Percentiles rank a stretch among this genome's conserved stretches.
Conservation (phyloP, 2,113 vertebrate genomes). For the Antigone vipio region DNA sequence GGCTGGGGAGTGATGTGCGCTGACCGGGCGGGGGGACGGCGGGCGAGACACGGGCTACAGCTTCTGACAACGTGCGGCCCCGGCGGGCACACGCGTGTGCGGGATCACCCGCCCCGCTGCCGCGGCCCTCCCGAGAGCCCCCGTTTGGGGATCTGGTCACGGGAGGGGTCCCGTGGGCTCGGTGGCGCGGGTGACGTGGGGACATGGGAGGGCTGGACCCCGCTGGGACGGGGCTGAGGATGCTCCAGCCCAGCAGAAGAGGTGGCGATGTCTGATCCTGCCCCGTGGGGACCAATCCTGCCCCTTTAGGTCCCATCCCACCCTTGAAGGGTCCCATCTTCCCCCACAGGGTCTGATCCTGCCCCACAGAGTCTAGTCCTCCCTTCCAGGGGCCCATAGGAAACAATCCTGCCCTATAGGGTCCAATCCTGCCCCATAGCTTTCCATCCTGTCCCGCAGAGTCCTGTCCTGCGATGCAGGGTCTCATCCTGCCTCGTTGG, state of each 20-base stretch:
- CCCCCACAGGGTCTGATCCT: neutral
- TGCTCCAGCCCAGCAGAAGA: neutral
- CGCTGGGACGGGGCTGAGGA: neutral
- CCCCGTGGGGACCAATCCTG: neutral
- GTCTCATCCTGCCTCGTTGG: no score
- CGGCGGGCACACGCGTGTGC: neutral
- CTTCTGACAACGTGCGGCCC: slow-evolving; percentile 11
- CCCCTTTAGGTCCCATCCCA: neutral
- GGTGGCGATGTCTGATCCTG: neutral
- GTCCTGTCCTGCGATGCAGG: neutral
- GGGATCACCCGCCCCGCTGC: neutral
- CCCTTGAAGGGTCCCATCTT: no score
- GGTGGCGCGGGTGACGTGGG: neutral
- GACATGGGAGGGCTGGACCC: neutral
- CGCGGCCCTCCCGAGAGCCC: neutral
- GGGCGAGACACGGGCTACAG: slow-evolving; percentile 7
- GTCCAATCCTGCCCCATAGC: rapidly evolving
- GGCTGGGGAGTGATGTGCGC: slow-evolving; percentile 27
- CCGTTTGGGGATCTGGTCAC: rapidly evolving
- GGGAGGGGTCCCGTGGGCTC: neutral
- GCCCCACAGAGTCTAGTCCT: rapidly evolving
- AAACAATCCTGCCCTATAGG: neutral
- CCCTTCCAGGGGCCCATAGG: neutral
- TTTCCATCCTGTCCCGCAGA: neutral
- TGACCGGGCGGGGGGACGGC: neutral